Percentiles rank a stretch among this genome's conserved stretches.
These are phyloP conservation scores for Diploscapter pachys DNA, from an alignment of 1,140 invertebrate species.

Conservation along the genomic window DNA sequence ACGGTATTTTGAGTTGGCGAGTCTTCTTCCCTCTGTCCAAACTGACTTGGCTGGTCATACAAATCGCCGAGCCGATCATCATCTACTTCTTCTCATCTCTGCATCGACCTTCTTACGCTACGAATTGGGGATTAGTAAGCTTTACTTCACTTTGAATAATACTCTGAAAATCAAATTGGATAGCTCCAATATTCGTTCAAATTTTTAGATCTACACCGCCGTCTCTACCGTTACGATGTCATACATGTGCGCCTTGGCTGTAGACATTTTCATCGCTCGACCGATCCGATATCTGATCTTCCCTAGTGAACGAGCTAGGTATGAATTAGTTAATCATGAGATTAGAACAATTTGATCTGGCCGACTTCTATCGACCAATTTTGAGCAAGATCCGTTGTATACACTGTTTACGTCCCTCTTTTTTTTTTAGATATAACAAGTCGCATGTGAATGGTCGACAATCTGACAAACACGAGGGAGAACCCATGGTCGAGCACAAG, in stretches of 20 bases:
- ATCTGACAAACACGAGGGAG: no score
- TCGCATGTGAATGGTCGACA: no score
- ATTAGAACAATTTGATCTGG: no score
- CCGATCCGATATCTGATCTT: slow-evolving; percentile 25
- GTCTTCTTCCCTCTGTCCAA: slow-evolving; percentile 36
- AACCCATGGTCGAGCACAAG: no score
- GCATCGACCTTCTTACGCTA: slow-evolving; percentile 35
- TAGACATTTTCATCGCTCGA: slow-evolving; percentile 35
- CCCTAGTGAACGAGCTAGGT: no score
- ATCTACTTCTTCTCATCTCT: slow-evolving; percentile 41
- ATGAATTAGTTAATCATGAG: no score
- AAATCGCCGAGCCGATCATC: slow-evolving; percentile 31
- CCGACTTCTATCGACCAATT: no score
- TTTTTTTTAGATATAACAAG: no score
- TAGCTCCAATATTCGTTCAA: background rate
- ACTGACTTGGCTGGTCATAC: slow-evolving; percentile 24
- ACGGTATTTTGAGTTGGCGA: slow-evolving; percentile 32
- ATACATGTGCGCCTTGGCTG: slow-evolving; percentile 19
- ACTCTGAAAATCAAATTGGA: background rate
- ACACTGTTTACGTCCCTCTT: no score
- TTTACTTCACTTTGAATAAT: background rate
- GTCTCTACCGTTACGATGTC: slow-evolving; percentile 24
- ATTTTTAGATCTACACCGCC: slow-evolving; percentile 31
- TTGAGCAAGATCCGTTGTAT: no score
- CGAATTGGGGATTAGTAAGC: slow-evolving; percentile 37